Conservation (phyloP, 2,888 invertebrate species). For the Ectemnius continuus region DNA sequence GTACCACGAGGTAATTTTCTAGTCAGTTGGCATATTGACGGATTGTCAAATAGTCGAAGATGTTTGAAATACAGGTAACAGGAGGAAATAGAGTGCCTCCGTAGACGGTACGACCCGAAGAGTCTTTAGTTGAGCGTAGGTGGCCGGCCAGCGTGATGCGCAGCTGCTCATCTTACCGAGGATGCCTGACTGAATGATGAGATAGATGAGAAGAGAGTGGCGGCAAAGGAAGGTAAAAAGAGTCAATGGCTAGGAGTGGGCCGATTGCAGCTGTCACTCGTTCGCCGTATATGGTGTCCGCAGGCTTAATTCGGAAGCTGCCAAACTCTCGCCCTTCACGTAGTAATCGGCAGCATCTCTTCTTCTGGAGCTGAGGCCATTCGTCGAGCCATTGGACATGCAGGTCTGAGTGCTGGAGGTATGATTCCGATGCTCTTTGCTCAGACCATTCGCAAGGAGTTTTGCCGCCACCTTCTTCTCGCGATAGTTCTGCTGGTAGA, state of each 20-base stretch:
- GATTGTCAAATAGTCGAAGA: conserved; percentile 8
- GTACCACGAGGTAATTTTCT: conserved; percentile 41
- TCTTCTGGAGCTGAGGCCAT: conserved; percentile 64
- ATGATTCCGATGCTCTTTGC: conserved; percentile 41
- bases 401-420: conserved; percentile 12
- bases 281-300: conserved; percentile 70
- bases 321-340: conserved; percentile 78
- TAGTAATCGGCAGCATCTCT: conserved; percentile 80
- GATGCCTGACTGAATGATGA: too few relatives aligned
- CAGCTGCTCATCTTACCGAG: too few relatives aligned
- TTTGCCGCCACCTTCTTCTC: conserved; percentile 55
- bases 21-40: conserved; percentile 24
- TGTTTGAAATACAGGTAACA: too few relatives aligned
- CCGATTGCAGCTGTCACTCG: conserved; percentile 63
- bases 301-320: conserved; percentile 72
- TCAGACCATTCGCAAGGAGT: conserved; percentile 69
- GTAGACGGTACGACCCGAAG: not conserved
- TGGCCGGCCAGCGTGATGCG: too few relatives aligned
- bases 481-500: conserved; percentile 90
- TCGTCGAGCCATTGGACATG: conserved; percentile 52
- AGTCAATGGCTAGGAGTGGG: conserved; percentile 32
- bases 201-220: conserved; percentile 17
- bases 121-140: not conserved
- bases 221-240: conserved; percentile 21
- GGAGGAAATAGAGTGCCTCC: not conserved